Base-by-base conservation (phyloP, 1,140 invertebrate genomes). In the Bombus waltoni region DNA sequence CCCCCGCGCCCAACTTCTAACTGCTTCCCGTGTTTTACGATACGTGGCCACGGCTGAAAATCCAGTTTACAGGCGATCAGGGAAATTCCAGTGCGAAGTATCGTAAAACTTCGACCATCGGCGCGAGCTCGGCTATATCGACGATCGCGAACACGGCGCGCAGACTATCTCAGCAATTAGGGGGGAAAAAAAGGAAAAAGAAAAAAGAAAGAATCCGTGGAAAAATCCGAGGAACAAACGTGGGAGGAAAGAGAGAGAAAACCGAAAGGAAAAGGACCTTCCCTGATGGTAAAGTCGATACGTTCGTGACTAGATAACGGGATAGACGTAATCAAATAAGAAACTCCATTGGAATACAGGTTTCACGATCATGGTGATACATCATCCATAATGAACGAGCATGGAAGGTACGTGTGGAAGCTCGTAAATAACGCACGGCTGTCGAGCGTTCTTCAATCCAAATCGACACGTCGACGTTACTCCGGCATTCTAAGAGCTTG, bases 1-100 rank as follows among this genome's bases (percentile, higher is more conserved):
- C 42, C 22, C 15, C 3, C 13, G 15, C 3, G 42, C 25, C 11
- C 11, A 47, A 71, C 47, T 57, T 35, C 57, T 71, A 70, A 80
- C 76, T 22, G 40, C 25, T 59, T 13, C 11, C 53, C 83, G 9
- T n/a, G 38, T 84, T 80, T 80, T 72, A 72, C 83, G 66, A 62
- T 80, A 79, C 83, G 25, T 28, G 44, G 42, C 57, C 22, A 1
- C 5, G 76, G 10, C 70, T 42, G 72, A 32, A 72, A 85, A 85
- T 80, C 68, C 42, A 85, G 42, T 80, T 85, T 85, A 53, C 44
- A 35, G 57, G 11, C 53, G 38, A 83, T 78, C 75, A 40, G n/a
- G 40, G 15, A 72, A 79, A 79, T 84, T 79, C 66, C 75, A 38
- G 35, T 0, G n/a, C 32, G 11, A 72, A 62, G 65, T 72, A 79